Evolutionary conservation across 2,797 vertebrate genomes (phyloP), one percentile per base, ranked within the genome.

Genomic region (Lycodopsis pacificus): DNA sequence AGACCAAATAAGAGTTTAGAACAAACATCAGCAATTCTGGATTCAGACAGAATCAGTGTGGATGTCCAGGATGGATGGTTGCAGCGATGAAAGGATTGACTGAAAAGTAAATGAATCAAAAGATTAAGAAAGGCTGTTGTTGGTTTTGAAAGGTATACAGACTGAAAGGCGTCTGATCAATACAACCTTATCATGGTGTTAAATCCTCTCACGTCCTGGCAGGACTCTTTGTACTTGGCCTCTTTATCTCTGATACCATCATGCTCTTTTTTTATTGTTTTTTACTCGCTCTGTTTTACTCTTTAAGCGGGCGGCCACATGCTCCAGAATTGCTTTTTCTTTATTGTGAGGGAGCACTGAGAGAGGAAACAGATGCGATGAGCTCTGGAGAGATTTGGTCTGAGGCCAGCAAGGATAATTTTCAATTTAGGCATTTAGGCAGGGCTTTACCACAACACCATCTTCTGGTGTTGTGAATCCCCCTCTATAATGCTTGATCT

Each of bases 91-190:
- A 86, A 73, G 56, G 57, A 78, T 51, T 82, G 76, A 82, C 71
- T 79, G 67, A 74, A 73, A 82, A 82, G 71, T 32, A 62, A 38
- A 82, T 74, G 81, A 78, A 79, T 84, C 71, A 79, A 82, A 88
- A 87, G 89, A 89, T 91, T 84, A 86, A 69, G 86, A 75, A 68
- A 83, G 77, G 71, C 74, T 76, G 68, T 69, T 83, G 81, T 79
- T 74, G 88, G 67, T 84, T 86, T 22, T 81, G 77, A 79, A 86
- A 81, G 79, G 75, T 79, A 77, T 22, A 81, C 76, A 77, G 84
- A 76, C 65, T 76, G 86, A 90, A 71, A 85, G 78, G 61, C 59
- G 49, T 82, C 81, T 79, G 73, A 93, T 91, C 89, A 82, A 89
- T 93, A 88, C 57, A 67, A 76, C 81, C 42, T 83, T 82, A 90